Conservation (phyloP, 1,140 invertebrate genomes). For the Drosophila baimaii region DNA sequence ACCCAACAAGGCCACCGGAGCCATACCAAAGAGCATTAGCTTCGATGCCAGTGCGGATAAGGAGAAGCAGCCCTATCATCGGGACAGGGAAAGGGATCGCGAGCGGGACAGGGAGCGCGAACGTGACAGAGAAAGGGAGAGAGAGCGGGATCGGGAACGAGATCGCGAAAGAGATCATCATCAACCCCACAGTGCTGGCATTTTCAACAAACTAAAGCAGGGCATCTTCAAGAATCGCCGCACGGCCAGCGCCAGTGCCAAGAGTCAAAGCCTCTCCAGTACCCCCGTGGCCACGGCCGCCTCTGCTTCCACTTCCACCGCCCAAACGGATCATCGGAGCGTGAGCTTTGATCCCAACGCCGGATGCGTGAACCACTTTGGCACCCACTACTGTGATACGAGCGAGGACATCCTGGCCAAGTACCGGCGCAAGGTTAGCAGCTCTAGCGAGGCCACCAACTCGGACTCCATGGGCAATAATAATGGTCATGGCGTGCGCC, state of each 20-base stretch:
- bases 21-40: slow-evolving; percentile 96
- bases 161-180: slow-evolving; percentile 36
- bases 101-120: slow-evolving; percentile 64
- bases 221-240: slow-evolving; percentile 88
- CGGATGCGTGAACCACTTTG: slow-evolving; percentile 42
- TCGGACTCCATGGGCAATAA: slow-evolving; percentile 79
- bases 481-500: slow-evolving; percentile 41
- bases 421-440: slow-evolving; percentile 93
- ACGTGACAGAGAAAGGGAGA: slow-evolving; percentile 12
- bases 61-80: slow-evolving; percentile 54
- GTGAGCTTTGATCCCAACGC: slow-evolving; percentile 74
- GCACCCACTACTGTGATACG: slow-evolving; percentile 73
- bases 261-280: slow-evolving; percentile 48
- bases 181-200: slow-evolving; percentile 73
- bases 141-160: slow-evolving; percentile 35
- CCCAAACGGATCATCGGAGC: slow-evolving; percentile 43
- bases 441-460: slow-evolving; percentile 86
- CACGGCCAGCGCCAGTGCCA: slow-evolving; percentile 84
- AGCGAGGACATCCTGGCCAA: slow-evolving; percentile 97
- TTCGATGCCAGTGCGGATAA: slow-evolving; percentile 96
- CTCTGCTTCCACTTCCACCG: slow-evolving; percentile 1
- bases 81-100: slow-evolving; percentile 17
- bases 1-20: slow-evolving; percentile 88
- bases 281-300: neutral
- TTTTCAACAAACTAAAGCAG: slow-evolving; percentile 89